A percentile compares a stretch with the other conserved stretches of the same genome.
These are phyloP conservation scores for Synaphobranchus kaupii DNA, from an alignment of 2,797 vertebrate species.

Conservation along the genomic window DNA sequence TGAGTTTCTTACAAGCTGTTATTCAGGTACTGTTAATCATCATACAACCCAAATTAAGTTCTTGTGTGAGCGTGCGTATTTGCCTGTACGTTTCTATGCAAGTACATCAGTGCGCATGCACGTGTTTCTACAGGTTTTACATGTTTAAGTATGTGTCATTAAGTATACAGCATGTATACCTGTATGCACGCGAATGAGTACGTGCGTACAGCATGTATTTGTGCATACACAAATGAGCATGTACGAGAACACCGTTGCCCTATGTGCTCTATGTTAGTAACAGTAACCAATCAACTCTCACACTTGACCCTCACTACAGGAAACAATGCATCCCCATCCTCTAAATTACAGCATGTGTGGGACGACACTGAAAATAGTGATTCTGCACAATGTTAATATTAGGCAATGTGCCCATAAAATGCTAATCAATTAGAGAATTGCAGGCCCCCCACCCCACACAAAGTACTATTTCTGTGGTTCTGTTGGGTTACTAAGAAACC, in stretches of 20 bases:
- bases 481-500: not conserved
- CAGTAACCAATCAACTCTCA: not conserved
- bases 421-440: conserved; percentile 55
- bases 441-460: not conserved
- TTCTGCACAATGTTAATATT: not conserved
- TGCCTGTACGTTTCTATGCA: not conserved
- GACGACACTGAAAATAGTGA: not conserved
- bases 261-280: not conserved
- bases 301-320: not conserved
- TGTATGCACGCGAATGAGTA: not conserved
- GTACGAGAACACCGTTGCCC: not conserved
- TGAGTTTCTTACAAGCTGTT: not conserved
- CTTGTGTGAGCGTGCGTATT: not conserved
- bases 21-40: not conserved
- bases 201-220: not conserved
- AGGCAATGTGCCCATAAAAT: conserved; percentile 44
- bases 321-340: not conserved
- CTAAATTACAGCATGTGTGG: not conserved
- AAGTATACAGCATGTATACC: conserved; percentile 43
- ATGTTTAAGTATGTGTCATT: not conserved
- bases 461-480: not conserved
- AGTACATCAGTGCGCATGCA: not conserved
- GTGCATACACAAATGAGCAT: not conserved
- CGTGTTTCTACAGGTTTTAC: not conserved
- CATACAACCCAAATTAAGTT: not conserved